Conservation (phyloP, 2,113 vertebrate species). For the Chrysemys picta region DNA sequence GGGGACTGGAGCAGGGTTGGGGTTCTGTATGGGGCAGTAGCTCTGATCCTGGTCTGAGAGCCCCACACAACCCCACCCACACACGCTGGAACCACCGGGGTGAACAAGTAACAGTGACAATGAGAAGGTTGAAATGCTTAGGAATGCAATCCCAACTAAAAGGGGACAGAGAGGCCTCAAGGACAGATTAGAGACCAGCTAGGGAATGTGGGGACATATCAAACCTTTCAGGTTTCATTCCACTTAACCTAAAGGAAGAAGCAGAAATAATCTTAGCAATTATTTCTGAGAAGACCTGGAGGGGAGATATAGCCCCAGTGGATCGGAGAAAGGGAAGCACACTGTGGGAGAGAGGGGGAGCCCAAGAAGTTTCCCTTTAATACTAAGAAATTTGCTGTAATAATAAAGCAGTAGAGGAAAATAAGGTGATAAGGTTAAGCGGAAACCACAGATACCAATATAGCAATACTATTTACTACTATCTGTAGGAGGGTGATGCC, state of each 20-base stretch:
- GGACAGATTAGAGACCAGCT: neutral
- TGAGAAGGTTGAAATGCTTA: neutral
- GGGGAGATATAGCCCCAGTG: neutral
- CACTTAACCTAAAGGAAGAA: neutral
- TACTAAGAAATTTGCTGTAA: neutral
- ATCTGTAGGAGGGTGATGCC: fast-evolving
- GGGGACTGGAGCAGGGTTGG: too few species aligned
- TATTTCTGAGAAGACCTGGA: neutral
- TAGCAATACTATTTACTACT: neutral
- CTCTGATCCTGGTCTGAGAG: too few species aligned
- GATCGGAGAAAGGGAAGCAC: neutral
- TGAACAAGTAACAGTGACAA: too few species aligned
- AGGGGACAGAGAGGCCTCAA: neutral
- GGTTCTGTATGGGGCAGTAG: too few species aligned
- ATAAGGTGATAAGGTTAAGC: neutral
- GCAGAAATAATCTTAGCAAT: neutral
- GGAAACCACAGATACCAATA: neutral
- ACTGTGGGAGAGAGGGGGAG: neutral
- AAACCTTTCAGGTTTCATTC: neutral
- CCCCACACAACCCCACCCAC: too few species aligned
- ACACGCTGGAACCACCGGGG: too few species aligned
- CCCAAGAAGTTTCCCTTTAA: neutral
- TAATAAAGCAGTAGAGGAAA: neutral
- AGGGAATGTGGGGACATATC: fast-evolving
- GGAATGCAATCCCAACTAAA: neutral